Conservation (phyloP, 2,113 vertebrate genomes). For the Daubentonia madagascariensis region DNA sequence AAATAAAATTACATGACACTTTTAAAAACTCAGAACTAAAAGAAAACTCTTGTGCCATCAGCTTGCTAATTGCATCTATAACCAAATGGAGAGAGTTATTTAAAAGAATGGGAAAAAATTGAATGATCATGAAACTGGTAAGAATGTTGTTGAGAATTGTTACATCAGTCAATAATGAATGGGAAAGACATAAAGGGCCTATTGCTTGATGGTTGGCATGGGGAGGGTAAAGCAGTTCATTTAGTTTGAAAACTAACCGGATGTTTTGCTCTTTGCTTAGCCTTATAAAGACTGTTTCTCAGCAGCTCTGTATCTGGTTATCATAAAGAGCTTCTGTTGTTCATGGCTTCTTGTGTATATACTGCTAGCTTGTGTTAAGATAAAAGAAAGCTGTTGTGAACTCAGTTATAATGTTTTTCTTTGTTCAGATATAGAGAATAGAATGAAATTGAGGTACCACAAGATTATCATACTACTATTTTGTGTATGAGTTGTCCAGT, state of each 20-base stretch:
- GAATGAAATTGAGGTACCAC: constrained; percentile 68
- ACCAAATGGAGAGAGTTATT: background rate
- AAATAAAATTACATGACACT: constrained; percentile 17
- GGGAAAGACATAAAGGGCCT: constrained; percentile 10
- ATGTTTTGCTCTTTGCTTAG: constrained; percentile 75
- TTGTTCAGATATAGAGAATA: constrained; percentile 61
- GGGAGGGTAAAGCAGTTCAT: constrained; percentile 41
- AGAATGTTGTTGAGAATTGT: background rate
- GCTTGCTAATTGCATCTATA: background rate
- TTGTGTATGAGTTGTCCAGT: constrained; percentile 59
- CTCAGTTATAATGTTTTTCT: constrained; percentile 71
- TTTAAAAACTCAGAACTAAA: constrained; percentile 7
- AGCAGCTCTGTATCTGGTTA: constrained; percentile 61
- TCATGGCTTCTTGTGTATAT: constrained; percentile 63
- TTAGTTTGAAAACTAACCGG: constrained; percentile 76
- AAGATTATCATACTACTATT: constrained; percentile 67
- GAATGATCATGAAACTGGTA: background rate
- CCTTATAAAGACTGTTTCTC: constrained; percentile 66
- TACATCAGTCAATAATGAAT: background rate
- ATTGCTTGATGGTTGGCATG: constrained; percentile 59
- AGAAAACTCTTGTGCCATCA: background rate
- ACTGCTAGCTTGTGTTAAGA: constrained; percentile 70
- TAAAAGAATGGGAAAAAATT: constrained; percentile 40
- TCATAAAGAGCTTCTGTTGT: constrained; percentile 66
- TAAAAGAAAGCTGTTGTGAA: constrained; percentile 76